These are phyloP conservation scores for Perizoma flavofasciatum DNA, from an alignment of 2,888 invertebrate species.

Conservation along the genomic window DNA sequence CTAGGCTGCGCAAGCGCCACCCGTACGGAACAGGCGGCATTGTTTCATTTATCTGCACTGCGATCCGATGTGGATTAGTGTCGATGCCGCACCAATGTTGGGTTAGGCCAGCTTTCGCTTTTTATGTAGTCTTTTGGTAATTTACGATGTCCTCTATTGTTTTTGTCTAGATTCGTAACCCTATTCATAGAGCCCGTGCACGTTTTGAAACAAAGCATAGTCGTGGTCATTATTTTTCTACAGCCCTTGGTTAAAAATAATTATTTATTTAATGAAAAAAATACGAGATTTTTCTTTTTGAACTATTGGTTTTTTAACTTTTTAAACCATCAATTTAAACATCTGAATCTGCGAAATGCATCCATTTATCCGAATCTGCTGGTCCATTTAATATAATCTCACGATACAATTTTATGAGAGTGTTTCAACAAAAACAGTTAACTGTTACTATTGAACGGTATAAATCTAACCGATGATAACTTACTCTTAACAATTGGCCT, in stretches of 20 bases:
- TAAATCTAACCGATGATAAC: conserved; percentile 43
- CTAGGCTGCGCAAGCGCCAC: conserved; percentile 50
- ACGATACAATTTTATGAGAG: conserved; percentile 34
- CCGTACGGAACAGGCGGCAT: conserved; percentile 55
- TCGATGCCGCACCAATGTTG: conserved; percentile 47
- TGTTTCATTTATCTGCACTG: conserved; percentile 62
- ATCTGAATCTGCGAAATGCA: conserved; percentile 7
- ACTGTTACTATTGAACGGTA: conserved; percentile 44
- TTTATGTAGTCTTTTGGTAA: conserved; percentile 36
- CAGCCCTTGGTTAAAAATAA: no score
- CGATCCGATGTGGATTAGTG: conserved; percentile 69
- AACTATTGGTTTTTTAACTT: no score
- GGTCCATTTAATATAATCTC: conserved; percentile 26
- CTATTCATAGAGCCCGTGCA: no score
- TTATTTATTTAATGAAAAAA: no score
- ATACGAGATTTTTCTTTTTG: no score
- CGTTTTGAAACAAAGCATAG: no score
- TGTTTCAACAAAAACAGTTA: conserved; percentile 36
- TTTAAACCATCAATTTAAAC: no score
- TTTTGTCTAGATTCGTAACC: conserved; percentile 7
- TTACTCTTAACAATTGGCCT: conserved; percentile 23
- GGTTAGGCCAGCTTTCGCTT: conserved; percentile 51
- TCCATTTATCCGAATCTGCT: no score
- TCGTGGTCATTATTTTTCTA: no score
- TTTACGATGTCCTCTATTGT: conserved; percentile 23